These are phyloP conservation scores for Riparia riparia DNA, from an alignment of 2,113 vertebrate species.

Conservation along the genomic window DNA sequence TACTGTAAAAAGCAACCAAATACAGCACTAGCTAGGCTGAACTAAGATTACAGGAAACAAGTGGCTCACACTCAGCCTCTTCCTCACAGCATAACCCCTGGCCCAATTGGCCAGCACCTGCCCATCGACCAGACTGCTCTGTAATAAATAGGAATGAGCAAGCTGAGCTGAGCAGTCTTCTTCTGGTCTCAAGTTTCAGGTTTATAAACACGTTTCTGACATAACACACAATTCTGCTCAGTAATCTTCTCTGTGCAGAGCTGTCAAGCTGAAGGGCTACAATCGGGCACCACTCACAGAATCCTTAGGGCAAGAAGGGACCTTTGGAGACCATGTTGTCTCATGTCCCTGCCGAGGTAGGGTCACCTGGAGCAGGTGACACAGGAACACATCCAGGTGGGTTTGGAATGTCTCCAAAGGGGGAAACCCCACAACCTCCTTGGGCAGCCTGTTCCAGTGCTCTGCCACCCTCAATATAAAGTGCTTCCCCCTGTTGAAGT, in stretches of 20 bases:
- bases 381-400: neutral
- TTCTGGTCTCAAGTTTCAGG: rapidly evolving
- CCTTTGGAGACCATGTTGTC: neutral
- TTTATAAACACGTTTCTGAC: neutral
- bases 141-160: neutral
- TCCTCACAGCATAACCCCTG: neutral
- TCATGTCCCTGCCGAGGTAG: neutral
- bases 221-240: rapidly evolving
- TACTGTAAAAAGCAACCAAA: neutral
- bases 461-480: neutral
- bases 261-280: neutral
- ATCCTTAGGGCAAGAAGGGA: neutral
- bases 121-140: neutral
- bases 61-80: neutral
- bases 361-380: neutral
- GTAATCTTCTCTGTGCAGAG: neutral
- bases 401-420: neutral
- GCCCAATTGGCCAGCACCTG: neutral
- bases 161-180: neutral
- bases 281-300: neutral
- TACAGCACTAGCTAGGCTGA: neutral
- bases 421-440: neutral
- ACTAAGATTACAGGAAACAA: neutral
- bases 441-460: neutral
- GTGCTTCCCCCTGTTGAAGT: neutral